phyloP scores from a whole-genome alignment of 2,888 invertebrate species.

The Blera fallax region DNA sequence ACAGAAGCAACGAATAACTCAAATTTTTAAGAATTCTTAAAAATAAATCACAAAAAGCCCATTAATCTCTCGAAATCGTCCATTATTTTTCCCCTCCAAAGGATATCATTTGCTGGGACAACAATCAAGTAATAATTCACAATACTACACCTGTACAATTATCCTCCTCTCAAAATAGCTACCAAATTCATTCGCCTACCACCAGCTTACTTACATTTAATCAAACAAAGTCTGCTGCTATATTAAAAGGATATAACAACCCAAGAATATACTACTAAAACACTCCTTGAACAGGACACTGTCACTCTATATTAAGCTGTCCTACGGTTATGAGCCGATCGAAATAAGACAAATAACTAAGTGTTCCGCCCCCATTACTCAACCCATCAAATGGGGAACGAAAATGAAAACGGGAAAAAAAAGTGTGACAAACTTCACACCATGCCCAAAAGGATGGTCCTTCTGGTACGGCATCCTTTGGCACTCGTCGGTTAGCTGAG shows the following conservation, averaged over 20 bases:
- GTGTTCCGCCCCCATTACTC: neutral
- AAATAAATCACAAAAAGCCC: neutral
- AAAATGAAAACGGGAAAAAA: neutral
- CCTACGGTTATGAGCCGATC: slow-evolving; percentile 13
- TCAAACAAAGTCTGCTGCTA: slow-evolving; percentile 42
- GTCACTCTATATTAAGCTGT: slow-evolving; percentile 29
- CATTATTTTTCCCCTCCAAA: slow-evolving; percentile 21
- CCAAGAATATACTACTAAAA: slow-evolving; percentile 23
- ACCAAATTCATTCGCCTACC: slow-evolving; percentile 3
- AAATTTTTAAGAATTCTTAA: neutral
- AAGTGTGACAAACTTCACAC: neutral
- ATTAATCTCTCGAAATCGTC: slow-evolving; percentile 6
- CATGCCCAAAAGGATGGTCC: neutral
- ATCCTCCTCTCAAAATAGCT: neutral
- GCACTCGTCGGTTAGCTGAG: slow-evolving; percentile 6
- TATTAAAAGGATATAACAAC: slow-evolving; percentile 50
- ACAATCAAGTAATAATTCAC: slow-evolving; percentile 26
- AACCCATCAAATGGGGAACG: neutral
- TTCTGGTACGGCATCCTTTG: slow-evolving; percentile 5
- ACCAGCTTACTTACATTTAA: slow-evolving; percentile 18
- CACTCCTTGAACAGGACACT: slow-evolving; percentile 4
- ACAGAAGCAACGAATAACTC: neutral
- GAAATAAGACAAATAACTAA: slow-evolving; percentile 19
- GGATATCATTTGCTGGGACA: slow-evolving; percentile 6
- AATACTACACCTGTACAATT: slow-evolving; percentile 4